Evolutionary conservation across 1,140 invertebrate genomes (phyloP).

Genomic region (Solen grandis): DNA sequence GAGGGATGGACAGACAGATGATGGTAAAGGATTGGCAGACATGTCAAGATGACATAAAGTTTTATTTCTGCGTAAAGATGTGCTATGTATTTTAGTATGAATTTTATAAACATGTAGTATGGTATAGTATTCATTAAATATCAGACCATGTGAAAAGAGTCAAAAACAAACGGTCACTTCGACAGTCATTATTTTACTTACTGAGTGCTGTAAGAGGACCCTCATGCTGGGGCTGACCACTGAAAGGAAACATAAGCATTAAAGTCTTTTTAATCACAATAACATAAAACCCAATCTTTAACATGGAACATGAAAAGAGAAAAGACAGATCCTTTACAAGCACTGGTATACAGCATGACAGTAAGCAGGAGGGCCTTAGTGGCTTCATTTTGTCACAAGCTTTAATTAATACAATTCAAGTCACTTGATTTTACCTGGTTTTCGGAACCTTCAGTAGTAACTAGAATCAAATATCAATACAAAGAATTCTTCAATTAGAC

Average conservation of each 20-base stretch:
- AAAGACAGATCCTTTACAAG: neutral
- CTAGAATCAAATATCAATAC: no score
- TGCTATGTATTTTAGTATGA: neutral
- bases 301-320: neutral
- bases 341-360: neutral
- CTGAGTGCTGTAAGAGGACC: slow-evolving; percentile 60
- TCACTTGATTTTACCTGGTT: no score
- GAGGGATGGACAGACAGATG: no score
- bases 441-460: no score
- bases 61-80: neutral
- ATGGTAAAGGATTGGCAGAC: neutral
- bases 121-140: neutral
- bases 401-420: no score
- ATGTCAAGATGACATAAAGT: neutral
- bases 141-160: neutral
- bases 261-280: neutral
- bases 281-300: neutral
- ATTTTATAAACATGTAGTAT: neutral
- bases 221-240: slow-evolving; percentile 49
- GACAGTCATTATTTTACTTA: slow-evolving; percentile 63
- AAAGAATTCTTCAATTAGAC: no score
- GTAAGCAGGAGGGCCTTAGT: no score
- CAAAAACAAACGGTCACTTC: neutral
- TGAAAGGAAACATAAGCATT: slow-evolving; percentile 42
- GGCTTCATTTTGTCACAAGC: neutral